A percentile compares a stretch with the other conserved stretches of the same genome.
These are phyloP conservation scores for Oreonectes daqikongensis DNA, from an alignment of 2,797 vertebrate genomes.

Conservation along the genomic window DNA sequence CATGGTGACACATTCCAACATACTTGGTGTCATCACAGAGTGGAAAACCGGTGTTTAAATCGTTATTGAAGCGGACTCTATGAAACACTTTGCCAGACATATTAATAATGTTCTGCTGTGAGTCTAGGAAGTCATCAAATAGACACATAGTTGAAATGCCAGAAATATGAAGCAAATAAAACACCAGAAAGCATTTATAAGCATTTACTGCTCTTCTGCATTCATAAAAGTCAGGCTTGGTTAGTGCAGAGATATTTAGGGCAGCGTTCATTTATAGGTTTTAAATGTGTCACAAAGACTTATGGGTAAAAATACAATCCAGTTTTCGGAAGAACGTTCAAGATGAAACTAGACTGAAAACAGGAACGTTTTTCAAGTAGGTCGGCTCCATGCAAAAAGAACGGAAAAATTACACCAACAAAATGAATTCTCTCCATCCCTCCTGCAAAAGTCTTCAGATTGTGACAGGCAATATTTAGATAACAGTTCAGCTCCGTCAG, in stretches of 20 bases:
- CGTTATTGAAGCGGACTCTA: constrained; percentile 20
- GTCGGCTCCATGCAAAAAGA: constrained; percentile 13
- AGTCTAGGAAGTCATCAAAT: constrained; percentile 19
- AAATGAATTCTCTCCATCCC: constrained; percentile 63
- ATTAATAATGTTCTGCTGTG: constrained; percentile 34
- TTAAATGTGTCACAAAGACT: constrained; percentile 1
- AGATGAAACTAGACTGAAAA: constrained; percentile 2
- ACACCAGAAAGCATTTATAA: background rate
- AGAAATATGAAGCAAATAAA: constrained; percentile 24
- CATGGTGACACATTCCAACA: constrained; percentile 29
- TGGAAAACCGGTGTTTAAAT: constrained; percentile 43
- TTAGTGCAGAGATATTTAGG: constrained; percentile 25
- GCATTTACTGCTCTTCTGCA: background rate
- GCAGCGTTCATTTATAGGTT: background rate
- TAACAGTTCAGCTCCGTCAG: constrained; percentile 67
- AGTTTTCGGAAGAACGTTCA: constrained; percentile 4
- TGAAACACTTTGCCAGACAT: constrained; percentile 37
- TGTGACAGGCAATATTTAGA: constrained; percentile 76
- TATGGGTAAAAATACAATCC: background rate
- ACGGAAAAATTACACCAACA: constrained; percentile 61
- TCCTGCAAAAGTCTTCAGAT: constrained; percentile 72
- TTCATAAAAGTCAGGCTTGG: constrained; percentile 33
- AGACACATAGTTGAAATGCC: constrained; percentile 36
- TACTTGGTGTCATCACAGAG: constrained; percentile 35
- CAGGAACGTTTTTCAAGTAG: constrained; percentile 10